These are phyloP conservation scores for Arnoldichthys spilopterus DNA, from an alignment of 2,797 vertebrate genomes.

Conservation along the genomic window DNA sequence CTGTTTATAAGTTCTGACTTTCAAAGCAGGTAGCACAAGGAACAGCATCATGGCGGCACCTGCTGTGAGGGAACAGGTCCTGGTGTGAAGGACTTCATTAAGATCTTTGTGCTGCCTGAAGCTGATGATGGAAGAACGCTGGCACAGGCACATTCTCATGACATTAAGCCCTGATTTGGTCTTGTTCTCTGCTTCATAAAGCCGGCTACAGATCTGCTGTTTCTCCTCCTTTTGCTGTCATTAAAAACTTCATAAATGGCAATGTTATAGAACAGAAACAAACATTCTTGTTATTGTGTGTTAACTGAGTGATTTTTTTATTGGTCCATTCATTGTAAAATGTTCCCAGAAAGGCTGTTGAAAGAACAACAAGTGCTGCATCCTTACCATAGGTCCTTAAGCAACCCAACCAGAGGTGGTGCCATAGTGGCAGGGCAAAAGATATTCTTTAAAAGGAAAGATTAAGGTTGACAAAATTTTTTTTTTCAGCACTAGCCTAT, in stretches of 20 bases:
- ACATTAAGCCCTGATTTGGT: conserved; percentile 27
- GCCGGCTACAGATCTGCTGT: not conserved
- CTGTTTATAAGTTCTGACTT: conserved; percentile 70
- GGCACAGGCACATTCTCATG: conserved; percentile 5
- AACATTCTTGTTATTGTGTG: not conserved
- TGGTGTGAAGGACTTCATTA: conserved; percentile 35
- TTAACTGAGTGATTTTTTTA: too few relatives aligned
- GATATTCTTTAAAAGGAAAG: too few relatives aligned
- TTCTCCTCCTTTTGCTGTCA: not conserved
- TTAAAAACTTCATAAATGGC: not conserved
- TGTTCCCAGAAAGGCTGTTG: too few relatives aligned
- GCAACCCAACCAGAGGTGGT: too few relatives aligned
- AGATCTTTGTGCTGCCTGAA: conserved; percentile 7
- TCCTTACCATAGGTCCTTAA: too few relatives aligned
- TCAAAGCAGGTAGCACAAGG: conserved; percentile 49
- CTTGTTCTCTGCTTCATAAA: conserved; percentile 35
- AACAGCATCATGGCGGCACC: conserved; percentile 56
- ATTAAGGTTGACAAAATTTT: too few relatives aligned
- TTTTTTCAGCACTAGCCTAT: too few relatives aligned
- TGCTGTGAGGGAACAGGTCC: conserved; percentile 45
- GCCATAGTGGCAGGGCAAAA: too few relatives aligned
- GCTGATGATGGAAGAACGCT: conserved; percentile 32
- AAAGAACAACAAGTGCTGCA: too few relatives aligned
- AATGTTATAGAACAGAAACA: not conserved
- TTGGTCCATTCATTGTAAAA: too few relatives aligned